phyloP scores from a whole-genome alignment of 2,113 vertebrate species.

The Crotalus horridus region DNA sequence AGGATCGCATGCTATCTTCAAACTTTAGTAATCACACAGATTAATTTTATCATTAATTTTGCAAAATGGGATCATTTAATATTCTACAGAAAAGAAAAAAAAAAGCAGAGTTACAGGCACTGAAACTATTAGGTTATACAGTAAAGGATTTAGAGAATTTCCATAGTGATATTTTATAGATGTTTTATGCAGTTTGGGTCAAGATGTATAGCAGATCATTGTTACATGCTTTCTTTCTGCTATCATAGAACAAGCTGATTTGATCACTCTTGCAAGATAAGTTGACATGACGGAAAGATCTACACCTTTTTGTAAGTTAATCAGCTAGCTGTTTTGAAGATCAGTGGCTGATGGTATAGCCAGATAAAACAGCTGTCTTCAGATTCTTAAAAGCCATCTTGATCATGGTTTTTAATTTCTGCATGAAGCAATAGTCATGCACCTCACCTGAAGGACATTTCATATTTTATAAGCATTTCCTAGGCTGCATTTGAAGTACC shows the following conservation, averaged over 20 bases:
- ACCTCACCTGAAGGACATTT: background rate
- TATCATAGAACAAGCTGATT: background rate
- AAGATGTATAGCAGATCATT: background rate
- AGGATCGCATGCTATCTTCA: slow-evolving; percentile 52
- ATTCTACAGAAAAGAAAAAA: background rate
- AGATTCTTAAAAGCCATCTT: background rate
- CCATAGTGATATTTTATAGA: background rate
- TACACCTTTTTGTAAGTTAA: background rate
- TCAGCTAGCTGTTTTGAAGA: background rate
- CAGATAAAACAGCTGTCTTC: background rate
- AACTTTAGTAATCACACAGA: slow-evolving; percentile 36
- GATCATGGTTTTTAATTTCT: background rate
- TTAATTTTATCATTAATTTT: slow-evolving; percentile 56
- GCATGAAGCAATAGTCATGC: background rate
- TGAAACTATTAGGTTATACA: background rate
- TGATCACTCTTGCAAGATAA: background rate
- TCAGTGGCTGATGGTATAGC: background rate
- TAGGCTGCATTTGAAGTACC: background rate
- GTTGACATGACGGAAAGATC: background rate
- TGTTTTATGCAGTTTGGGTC: background rate
- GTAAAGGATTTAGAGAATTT: background rate
- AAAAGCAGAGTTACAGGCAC: background rate
- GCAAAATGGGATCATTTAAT: background rate
- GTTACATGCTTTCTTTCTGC: background rate
- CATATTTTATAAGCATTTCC: background rate